Conservation (phyloP, 1,140 invertebrate species). For the Samia ricini region DNA sequence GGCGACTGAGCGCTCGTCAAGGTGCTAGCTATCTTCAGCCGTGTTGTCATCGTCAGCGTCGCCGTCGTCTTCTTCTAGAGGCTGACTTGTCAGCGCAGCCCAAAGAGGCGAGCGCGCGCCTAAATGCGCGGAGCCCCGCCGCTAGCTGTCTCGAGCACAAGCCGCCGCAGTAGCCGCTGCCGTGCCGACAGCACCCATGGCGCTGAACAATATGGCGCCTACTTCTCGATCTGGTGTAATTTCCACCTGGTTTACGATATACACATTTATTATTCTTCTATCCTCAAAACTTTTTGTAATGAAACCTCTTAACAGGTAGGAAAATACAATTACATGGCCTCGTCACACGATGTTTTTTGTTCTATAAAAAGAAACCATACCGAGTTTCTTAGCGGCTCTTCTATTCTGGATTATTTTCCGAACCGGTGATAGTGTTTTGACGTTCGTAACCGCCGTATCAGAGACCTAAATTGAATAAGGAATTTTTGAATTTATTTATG, state of each 20-base stretch:
- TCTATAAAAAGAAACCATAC: too few species aligned
- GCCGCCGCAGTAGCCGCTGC: slow-evolving; percentile 62
- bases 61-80: slow-evolving; percentile 67
- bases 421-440: too few species aligned
- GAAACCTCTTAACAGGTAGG: too few species aligned
- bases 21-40: slow-evolving; percentile 75
- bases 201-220: slow-evolving; percentile 62
- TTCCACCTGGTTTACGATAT: slow-evolving; percentile 58
- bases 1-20: slow-evolving; percentile 68
- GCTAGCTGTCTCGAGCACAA: slow-evolving; percentile 76
- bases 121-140: slow-evolving; percentile 65
- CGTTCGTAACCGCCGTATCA: too few species aligned
- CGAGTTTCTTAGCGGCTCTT: too few species aligned
- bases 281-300: too few species aligned
- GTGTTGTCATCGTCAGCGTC: slow-evolving; percentile 53
- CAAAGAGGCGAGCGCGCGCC: slow-evolving; percentile 81
- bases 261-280: too few species aligned
- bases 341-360: too few species aligned
- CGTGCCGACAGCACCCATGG: slow-evolving; percentile 66
- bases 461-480: too few species aligned
- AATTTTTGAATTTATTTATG: too few species aligned
- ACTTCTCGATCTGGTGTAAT: slow-evolving; percentile 78
- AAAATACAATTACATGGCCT: too few species aligned
- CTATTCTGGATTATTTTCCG: too few species aligned
- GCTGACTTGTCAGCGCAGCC: slow-evolving; percentile 82